Evolutionary conservation across 2,888 invertebrate species (phyloP), one percentile per base, ranked within the genome.

Genomic region (Boloria selene): DNA sequence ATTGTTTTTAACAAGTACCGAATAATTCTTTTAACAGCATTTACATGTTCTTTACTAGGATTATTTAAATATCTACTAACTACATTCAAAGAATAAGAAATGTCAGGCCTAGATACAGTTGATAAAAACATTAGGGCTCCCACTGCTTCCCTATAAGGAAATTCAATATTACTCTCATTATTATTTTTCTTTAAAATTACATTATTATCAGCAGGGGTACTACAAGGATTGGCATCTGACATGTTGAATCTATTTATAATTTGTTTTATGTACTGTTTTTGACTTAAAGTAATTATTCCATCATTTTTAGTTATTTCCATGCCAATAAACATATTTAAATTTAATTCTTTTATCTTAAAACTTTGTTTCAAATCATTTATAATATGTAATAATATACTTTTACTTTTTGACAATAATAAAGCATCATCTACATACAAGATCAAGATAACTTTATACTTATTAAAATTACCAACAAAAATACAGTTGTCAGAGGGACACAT

Each of bases 1-100:
- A 73, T 74, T 17, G 72, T 72, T 10, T 68, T 53, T 10, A 71
- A 71, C 47, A 73, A 58, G 45, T 76, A 75, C 53, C 67, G 68
- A 13, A 75, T 45, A 45, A 45, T 45, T 45, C 45, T 0, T 45
- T 45, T 45, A 45, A 45, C 45, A 45, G 45, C 45, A 45, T 45
- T 45, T 45, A 45, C 45, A 45, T n/a, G n/a, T 4, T 45, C 45
- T 45, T n/a, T 45, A 45, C 50, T 17, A 3, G 50, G 50, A 16
- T 50, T 10, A n/a, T 50, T 50, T 50, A 17, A 3, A 50, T 50
- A 50, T 50, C 50, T 50, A 50, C 50, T 50, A 10, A 17, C 50
- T 14, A 16, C n/a, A 17, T 50, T 50, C 6, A 50, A 16, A 16
- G 50, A 13, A 50, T 50, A 50, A 17, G 50, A 16, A 17, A 50